These are phyloP conservation scores for Vanessa atalanta DNA, from an alignment of 1,140 invertebrate species.

Conservation along the genomic window DNA sequence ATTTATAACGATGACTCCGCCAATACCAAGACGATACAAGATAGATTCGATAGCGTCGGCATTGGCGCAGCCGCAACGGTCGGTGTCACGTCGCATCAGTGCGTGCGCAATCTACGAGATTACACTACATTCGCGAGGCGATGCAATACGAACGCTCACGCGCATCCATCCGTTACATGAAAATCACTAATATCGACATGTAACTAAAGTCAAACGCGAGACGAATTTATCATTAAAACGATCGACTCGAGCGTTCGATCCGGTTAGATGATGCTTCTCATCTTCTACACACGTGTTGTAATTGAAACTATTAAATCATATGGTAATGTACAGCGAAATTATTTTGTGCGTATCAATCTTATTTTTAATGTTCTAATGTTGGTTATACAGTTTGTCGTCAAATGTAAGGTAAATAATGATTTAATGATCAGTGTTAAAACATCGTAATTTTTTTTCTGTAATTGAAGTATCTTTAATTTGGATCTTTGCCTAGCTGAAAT, in stretches of 20 bases:
- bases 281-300: constrained; percentile 4
- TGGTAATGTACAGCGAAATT: background rate
- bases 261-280: constrained; percentile 25
- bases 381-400: no score
- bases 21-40: background rate
- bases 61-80: constrained; percentile 13
- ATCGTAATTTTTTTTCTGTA: no score
- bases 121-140: constrained; percentile 39
- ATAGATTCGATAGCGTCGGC: constrained; percentile 7
- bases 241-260: constrained; percentile 51
- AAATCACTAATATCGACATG: constrained; percentile 64
- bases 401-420: no score
- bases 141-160: constrained; percentile 42
- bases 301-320: constrained; percentile 21
- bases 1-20: background rate
- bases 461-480: no score
- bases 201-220: constrained; percentile 68
- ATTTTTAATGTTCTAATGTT: no score
- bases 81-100: constrained; percentile 33
- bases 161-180: constrained; percentile 57
- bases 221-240: constrained; percentile 64
- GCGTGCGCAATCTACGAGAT: constrained; percentile 42
- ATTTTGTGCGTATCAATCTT: no score
- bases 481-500: no score
- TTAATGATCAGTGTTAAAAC: no score